Conservation (phyloP, 2,113 vertebrate genomes). For the Mastomys coucha region DNA sequence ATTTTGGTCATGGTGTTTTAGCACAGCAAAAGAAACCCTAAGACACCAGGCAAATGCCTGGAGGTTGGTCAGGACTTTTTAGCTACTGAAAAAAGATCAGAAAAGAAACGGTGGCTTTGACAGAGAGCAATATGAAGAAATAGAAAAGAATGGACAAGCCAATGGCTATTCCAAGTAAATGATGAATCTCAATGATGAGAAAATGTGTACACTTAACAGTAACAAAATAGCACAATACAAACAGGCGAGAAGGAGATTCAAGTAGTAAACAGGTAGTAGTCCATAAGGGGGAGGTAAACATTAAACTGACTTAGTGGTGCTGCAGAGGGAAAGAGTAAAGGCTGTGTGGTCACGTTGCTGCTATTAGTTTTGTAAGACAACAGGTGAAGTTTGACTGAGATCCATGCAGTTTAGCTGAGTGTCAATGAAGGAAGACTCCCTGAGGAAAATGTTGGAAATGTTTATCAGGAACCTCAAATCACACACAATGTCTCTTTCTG, state of each 20-base stretch:
- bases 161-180: neutral
- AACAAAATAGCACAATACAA: neutral
- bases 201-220: neutral
- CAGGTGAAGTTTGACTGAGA: neutral
- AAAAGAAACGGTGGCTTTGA: neutral
- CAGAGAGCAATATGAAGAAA: neutral
- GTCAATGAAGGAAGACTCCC: neutral
- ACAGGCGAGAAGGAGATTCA: neutral
- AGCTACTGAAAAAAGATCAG: neutral
- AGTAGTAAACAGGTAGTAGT: neutral
- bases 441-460: neutral
- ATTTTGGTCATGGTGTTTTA: neutral
- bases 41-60: neutral
- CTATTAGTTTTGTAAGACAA: neutral
- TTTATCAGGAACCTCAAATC: neutral
- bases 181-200: neutral
- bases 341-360: neutral
- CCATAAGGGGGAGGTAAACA: slow-evolving; percentile 8
- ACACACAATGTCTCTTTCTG: neutral
- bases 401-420: neutral
- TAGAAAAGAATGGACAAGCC: neutral
- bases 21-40: neutral
- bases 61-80: neutral
- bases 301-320: neutral
- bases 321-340: neutral